Conservation (phyloP, 23 tunicate species). For the Styela clava region DNA sequence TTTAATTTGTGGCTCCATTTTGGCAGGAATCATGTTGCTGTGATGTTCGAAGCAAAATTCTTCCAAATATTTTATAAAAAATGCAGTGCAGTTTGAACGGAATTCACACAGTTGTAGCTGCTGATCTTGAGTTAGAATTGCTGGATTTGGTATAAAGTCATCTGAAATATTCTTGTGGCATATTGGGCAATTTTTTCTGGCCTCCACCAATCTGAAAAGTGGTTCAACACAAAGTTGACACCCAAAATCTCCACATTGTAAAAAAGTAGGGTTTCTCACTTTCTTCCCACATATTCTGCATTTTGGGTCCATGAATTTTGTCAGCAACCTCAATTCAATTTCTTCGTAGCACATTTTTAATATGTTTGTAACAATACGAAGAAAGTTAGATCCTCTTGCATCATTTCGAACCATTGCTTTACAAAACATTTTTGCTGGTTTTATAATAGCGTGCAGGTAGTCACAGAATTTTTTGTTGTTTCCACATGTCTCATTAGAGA, state of each 20-base stretch:
- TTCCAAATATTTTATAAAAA: constrained; percentile 59
- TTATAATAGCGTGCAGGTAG: neutral
- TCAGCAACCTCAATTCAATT: constrained; percentile 25
- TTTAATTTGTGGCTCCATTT: constrained; percentile 12
- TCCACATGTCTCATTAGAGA: neutral
- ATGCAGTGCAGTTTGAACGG: constrained; percentile 42
- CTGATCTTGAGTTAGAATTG: constrained; percentile 16
- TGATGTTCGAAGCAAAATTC: constrained; percentile 44
- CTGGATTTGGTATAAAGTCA: constrained; percentile 7
- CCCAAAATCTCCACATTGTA: constrained; percentile 51
- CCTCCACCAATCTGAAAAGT: neutral
- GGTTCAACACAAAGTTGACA: constrained; percentile 20
- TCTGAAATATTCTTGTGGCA: constrained; percentile 19
- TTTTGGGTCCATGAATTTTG: constrained; percentile 17
- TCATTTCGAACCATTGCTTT: constrained; percentile 16
- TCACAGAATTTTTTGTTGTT: neutral
- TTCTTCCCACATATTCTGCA: constrained; percentile 28
- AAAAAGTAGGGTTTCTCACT: constrained; percentile 40
- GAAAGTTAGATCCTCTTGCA: constrained; percentile 22
- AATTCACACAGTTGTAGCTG: constrained; percentile 18
- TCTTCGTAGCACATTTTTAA: constrained; percentile 41
- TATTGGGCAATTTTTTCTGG: neutral
- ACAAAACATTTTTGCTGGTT: constrained; percentile 3
- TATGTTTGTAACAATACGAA: constrained; percentile 40
- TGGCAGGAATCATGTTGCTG: neutral